Percentiles rank a stretch among this genome's conserved stretches.
Evolutionary conservation across 2,888 invertebrate genomes (phyloP).

Genomic region (Ornithoptera priamus): DNA sequence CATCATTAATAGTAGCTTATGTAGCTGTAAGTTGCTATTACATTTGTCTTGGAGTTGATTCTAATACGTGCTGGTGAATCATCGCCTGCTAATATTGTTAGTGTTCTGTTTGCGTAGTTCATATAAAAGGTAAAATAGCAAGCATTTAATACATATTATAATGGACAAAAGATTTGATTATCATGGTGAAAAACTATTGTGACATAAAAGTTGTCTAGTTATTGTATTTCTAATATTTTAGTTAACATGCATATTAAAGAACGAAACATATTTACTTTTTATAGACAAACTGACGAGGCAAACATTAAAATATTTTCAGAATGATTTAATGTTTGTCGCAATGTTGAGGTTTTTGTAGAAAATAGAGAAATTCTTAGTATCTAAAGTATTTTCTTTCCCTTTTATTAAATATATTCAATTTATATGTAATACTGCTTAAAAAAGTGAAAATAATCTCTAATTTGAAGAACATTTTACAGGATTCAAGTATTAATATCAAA

Average conservation of each 20-base stretch:
- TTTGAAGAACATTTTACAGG: not conserved
- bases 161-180: not conserved
- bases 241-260: too few species aligned
- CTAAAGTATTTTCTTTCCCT: too few species aligned
- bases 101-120: not conserved
- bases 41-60: conserved; percentile 1
- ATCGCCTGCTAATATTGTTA: conserved; percentile 20
- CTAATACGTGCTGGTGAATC: conserved; percentile 17
- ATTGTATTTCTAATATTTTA: too few species aligned
- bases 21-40: not conserved
- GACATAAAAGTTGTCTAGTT: not conserved
- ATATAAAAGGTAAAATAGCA: not conserved
- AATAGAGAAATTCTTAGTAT: too few species aligned
- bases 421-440: not conserved
- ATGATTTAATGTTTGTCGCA: too few species aligned
- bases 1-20: not conserved
- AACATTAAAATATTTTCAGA: not conserved
- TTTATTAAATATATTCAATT: not conserved
- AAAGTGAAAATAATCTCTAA: not conserved
- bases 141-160: not conserved
- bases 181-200: not conserved
- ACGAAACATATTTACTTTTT: too few species aligned
- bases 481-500: conserved; percentile 33
- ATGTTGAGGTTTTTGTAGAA: too few species aligned
- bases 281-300: not conserved